Conservation (phyloP, 37 sponge, comb jelly and placozoan genomes). For the Aplysina aerophoba region DNA sequence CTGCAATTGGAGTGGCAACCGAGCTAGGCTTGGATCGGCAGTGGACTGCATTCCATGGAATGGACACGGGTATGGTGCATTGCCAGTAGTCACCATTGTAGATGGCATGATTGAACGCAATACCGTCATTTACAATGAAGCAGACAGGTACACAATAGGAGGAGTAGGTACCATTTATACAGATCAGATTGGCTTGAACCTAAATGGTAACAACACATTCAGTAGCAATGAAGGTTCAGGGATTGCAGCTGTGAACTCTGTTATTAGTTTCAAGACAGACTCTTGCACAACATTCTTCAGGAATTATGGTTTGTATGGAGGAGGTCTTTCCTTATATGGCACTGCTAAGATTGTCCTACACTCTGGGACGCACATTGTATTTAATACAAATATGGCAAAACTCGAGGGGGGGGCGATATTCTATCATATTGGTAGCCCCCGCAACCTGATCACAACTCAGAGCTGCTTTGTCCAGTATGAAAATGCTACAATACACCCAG, state of each 20-base stretch:
- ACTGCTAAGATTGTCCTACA: constrained; percentile 11
- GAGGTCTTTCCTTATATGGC: constrained; percentile 4
- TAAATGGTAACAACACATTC: not conserved
- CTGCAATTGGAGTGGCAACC: not conserved
- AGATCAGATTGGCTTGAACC: not conserved
- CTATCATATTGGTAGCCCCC: not conserved
- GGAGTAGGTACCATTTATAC: constrained; percentile 20
- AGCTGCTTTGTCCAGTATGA: constrained; percentile 19
- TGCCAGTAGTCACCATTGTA: not conserved
- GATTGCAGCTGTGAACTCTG: not conserved
- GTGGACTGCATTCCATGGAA: constrained; percentile 19
- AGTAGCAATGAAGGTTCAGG: not conserved
- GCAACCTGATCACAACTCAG: constrained; percentile 29
- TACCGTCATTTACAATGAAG: not conserved
- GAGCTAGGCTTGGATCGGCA: constrained; percentile 28
- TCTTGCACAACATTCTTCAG: not conserved
- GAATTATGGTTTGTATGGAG: constrained; percentile 9
- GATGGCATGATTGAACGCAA: not conserved
- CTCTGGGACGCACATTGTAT: not conserved
- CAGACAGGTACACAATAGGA: not conserved
- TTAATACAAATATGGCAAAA: not conserved
- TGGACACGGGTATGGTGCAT: not conserved
- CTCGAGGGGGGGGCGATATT: constrained; percentile 1
- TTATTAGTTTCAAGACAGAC: not conserved
- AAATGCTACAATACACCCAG: not conserved